These are phyloP conservation scores for Patella depressa DNA, from an alignment of 2,888 invertebrate genomes.

Conservation along the genomic window DNA sequence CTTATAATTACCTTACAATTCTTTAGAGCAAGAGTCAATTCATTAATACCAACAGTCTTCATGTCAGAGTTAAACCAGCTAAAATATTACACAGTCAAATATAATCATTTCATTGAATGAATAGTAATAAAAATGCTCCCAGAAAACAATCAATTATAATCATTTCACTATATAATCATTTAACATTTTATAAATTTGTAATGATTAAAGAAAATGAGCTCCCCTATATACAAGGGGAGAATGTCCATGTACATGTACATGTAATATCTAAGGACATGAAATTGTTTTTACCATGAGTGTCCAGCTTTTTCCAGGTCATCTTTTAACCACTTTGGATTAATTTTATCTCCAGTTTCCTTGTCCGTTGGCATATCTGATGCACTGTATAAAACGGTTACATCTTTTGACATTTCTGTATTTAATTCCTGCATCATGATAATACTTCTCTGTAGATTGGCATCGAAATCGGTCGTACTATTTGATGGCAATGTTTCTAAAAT, in stretches of 20 bases:
- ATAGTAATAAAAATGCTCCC: no score
- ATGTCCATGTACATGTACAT: no score
- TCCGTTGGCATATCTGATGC: constrained; percentile 45
- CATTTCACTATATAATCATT: no score
- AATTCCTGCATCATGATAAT: constrained; percentile 57
- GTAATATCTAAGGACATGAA: not conserved
- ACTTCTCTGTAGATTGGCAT: constrained; percentile 65
- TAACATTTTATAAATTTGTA: no score
- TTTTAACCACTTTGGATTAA: constrained; percentile 53
- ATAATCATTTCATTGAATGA: no score
- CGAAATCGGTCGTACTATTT: constrained; percentile 62
- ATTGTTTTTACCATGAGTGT: constrained; percentile 45
- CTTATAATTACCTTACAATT: constrained; percentile 63
- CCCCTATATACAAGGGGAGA: no score
- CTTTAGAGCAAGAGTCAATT: constrained; percentile 57
- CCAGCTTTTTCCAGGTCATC: constrained; percentile 56
- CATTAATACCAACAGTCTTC: constrained; percentile 45
- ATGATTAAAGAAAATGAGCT: no score
- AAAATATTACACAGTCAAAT: constrained; percentile 30
- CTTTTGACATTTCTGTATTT: constrained; percentile 49
- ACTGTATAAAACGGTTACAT: constrained; percentile 58
- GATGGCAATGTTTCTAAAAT: constrained; percentile 64
- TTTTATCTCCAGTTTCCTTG: constrained; percentile 26
- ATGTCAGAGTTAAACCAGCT: constrained; percentile 61
- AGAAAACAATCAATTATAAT: no score